Conservation (phyloP, 2,888 invertebrate species). For the Theretra japonica region DNA sequence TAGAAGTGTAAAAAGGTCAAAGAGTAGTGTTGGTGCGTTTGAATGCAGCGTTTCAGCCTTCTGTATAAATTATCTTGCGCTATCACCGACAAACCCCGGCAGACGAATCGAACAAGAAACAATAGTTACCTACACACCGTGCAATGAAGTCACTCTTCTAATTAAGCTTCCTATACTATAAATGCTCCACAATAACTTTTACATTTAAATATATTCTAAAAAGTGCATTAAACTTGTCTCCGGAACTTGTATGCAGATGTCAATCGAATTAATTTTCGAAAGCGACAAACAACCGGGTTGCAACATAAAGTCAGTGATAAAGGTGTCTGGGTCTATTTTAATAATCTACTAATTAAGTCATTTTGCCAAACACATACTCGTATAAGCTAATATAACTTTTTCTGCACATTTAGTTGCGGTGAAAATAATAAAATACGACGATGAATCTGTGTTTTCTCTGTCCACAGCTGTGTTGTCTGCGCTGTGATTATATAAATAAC, state of each 20-base stretch:
- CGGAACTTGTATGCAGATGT: not conserved
- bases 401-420: constrained; percentile 17
- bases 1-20: too few relatives aligned
- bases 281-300: not conserved
- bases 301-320: not conserved
- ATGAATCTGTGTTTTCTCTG: constrained; percentile 25
- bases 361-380: not conserved
- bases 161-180: constrained; percentile 24
- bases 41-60: not conserved
- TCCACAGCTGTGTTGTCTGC: constrained; percentile 26
- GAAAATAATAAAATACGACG: constrained; percentile 22
- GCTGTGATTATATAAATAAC: constrained; percentile 33
- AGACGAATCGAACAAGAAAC: constrained; percentile 27
- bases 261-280: constrained; percentile 15
- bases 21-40: too few relatives aligned
- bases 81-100: constrained; percentile 22
- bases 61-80: constrained; percentile 16
- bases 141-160: constrained; percentile 25
- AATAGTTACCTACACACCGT: constrained; percentile 27
- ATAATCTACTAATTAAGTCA: constrained; percentile 7
- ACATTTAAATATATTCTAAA: constrained; percentile 23
- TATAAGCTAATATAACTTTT: not conserved
- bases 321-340: not conserved
- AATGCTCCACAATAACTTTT: constrained; percentile 1
- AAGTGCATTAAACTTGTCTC: constrained; percentile 7